Base-by-base conservation (phyloP, 2,113 vertebrate genomes). In the Pagrus major region DNA sequence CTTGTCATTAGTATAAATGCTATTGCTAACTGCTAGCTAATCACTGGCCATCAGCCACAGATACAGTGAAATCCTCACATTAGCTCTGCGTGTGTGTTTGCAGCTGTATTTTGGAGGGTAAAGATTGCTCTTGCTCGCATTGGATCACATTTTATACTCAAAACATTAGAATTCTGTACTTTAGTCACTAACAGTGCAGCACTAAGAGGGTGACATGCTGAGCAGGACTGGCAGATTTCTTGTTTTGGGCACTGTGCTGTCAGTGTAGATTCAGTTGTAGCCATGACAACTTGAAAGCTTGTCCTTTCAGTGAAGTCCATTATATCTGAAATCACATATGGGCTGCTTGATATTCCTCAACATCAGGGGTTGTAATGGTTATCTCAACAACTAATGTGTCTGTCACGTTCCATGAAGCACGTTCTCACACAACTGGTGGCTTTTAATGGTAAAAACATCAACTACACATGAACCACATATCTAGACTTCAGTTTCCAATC, bases 301-400 rank as follows among this genome's bases (percentile, higher is more conserved):
- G 44, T 70, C n/a, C 42, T 71, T 78, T 81, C 37, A 46, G 23
- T 72, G 6, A 76, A 80, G 64, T 27, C 18, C 52, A 60, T 74
- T 74, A 41, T 74, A 37, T 58, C 25, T 69, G 51, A 72, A 49
- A 25, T 41, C 71, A 80, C 29, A 31, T 44, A 56, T 52, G 7
- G 23, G 16, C 55, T 46, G 35, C 4, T 23, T 61, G 37, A 66
- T 12, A 55, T 29, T 58, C n/a, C 35, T 20, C 9, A 1, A 37
- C 23, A 41, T 76, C 0, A 20, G 16, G 54, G 42, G 61, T 10
- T 64, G 12, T 6, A 49, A 51, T 9, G 14, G 20, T 46, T 14
- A 6, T 37, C 42, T 76, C 1, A 41, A 63, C 33, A 56, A 27
- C 37, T 55, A 16, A 56, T 27, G 23, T 61, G n/a, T 31, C 41